Base-by-base conservation (phyloP, 1,140 invertebrate genomes). In the Trialeurodes vaporariorum region DNA sequence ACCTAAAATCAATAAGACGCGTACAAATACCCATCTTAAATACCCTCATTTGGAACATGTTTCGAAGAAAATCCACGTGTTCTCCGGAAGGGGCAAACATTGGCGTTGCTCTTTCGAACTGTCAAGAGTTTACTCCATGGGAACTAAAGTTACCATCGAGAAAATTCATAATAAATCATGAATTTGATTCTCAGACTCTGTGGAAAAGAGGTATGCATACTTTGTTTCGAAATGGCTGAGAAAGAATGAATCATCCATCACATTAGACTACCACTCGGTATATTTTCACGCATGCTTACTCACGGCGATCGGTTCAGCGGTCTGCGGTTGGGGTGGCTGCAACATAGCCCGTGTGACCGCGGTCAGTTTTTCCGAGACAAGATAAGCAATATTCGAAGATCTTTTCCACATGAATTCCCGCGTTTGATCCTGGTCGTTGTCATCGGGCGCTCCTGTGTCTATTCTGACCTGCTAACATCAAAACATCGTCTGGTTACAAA, bases 401-500 rank as follows among this genome's bases (percentile, higher is more conserved):
- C 87, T 83, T 71, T 84, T 86, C 89, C 90, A 92, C 13, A 91
- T 85, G 69, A 90, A 86, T 76, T 92, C 88, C 63, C 88, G 82
- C 2, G 89, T 92, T 73, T 88, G 84, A 76, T 92, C 90, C 71
- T 91, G 89, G 74, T 91, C 88, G 72, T 89, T 86, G 27, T 82
- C 79, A 34, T 69, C 65, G 12, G 59, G 23, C 22, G 61, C 64
- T 25, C 34, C 34, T 77, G 88, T 90, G 70, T 92, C 89, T 21
- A 92, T 87, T 70, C 89, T 82, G 22, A 92, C 88, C 89, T 91
- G 76, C 61, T 27, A n/a, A 34, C 40, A 77, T 78, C 64, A 61
- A 71, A n/a, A 66, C n/a, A 69, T 1, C 60, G 25, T 1, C 26
- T 63, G 26, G 22, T 61, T 22, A 22, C 27, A 59, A 21, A 66